Conservation (phyloP, 2,113 vertebrate genomes). For the Colinus virginianus region DNA sequence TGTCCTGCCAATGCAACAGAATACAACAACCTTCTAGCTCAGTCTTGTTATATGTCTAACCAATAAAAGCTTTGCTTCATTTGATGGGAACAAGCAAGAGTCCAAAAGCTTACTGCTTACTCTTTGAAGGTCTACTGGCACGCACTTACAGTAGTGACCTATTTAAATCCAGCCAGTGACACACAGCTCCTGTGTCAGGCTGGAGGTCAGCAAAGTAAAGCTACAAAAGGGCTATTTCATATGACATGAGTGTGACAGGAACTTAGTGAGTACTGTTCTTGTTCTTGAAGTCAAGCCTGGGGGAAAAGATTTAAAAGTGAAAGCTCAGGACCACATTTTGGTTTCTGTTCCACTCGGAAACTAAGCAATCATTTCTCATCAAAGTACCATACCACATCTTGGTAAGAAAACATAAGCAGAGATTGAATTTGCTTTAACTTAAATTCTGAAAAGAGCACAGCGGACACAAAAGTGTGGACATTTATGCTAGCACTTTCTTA, state of each 20-base stretch:
- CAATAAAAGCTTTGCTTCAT: neutral
- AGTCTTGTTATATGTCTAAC: neutral
- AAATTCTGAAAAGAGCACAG: slow-evolving; percentile 41
- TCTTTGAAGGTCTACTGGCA: neutral
- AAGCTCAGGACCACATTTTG: slow-evolving; percentile 7
- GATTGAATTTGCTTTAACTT: slow-evolving; percentile 42
- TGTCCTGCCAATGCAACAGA: slow-evolving; percentile 53
- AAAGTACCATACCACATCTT: slow-evolving; percentile 28
- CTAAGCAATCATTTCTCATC: slow-evolving; percentile 5
- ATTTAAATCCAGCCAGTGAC: neutral
- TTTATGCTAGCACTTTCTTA: neutral
- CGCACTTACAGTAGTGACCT: neutral
- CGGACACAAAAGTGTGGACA: slow-evolving; percentile 2
- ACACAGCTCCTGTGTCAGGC: neutral
- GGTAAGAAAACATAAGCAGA: slow-evolving; percentile 24
- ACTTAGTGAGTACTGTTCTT: neutral
- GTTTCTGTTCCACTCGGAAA: slow-evolving; percentile 15
- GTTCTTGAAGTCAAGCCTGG: neutral
- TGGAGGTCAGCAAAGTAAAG: neutral
- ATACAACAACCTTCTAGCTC: neutral
- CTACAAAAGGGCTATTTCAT: neutral
- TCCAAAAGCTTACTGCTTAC: neutral
- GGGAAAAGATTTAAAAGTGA: neutral
- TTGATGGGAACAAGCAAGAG: neutral
- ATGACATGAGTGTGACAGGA: neutral